These are phyloP conservation scores for Gallinago nigripennis DNA, from an alignment of 2,797 vertebrate species.

Conservation along the genomic window DNA sequence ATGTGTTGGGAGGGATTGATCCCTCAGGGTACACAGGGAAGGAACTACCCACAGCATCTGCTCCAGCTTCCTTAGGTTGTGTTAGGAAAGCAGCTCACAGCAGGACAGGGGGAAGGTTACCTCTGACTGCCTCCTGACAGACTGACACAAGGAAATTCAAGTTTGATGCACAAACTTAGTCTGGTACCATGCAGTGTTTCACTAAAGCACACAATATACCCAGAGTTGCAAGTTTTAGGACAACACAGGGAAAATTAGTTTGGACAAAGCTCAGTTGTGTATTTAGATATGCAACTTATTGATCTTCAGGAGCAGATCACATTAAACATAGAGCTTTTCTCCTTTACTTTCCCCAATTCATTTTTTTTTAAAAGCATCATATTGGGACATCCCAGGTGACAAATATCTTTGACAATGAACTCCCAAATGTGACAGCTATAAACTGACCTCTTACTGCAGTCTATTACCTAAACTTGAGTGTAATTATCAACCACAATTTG, in stretches of 20 bases:
- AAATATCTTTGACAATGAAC: neutral
- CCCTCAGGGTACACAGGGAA: accelerated
- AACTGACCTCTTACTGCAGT: neutral
- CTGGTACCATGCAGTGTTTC: neutral
- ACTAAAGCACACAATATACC: neutral
- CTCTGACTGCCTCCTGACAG: neutral
- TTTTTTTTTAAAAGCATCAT: neutral
- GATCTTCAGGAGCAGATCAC: neutral
- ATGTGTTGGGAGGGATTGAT: neutral
- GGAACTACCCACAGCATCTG: neutral
- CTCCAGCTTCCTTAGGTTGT: neutral
- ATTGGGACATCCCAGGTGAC: neutral
- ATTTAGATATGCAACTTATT: neutral
- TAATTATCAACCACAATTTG: neutral
- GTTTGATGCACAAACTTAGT: neutral
- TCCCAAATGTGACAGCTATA: neutral
- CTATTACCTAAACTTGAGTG: neutral
- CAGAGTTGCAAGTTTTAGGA: neutral
- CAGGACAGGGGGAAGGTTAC: neutral
- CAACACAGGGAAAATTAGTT: neutral
- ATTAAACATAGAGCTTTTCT: neutral
- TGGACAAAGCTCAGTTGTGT: neutral
- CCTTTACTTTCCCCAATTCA: neutral
- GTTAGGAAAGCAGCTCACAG: neutral
- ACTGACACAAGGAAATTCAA: neutral